Evolutionary conservation across 2,888 invertebrate species (phyloP), one percentile per base, ranked within the genome.

Genomic region (Pristionchus exspectatus): DNA sequence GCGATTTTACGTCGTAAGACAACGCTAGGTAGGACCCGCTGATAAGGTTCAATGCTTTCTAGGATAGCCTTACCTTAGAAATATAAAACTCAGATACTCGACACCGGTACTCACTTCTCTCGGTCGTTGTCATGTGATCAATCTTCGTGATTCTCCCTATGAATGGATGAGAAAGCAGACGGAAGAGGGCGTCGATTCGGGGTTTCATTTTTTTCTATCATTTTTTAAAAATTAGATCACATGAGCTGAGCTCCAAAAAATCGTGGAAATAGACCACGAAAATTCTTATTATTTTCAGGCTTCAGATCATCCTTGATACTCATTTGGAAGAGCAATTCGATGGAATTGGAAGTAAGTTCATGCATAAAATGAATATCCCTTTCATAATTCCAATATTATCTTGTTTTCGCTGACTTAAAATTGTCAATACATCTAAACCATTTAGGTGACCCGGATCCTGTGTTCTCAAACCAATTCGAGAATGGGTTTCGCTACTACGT

Each of bases 401-500:
- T 18, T 72, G 16, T n/a, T 14, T 72, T 72, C 14, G 7, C 21
- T 21, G 14, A 30, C 14, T 44, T 44, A 38, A 50, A 27, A 56
- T 30, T 18, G 14, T 54, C 54, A n/a, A 56, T 56, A 59, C 38
- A 24, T 77, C 44, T 81, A 33, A 33, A 33, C 30, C 33, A 10
- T 30, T 54, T 63, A 87, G 74, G 69, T 3, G 91, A 91, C 63
- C 89, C 91, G 7, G 90, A 89, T 27, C 92, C 92, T 14, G 91
- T 92, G 3, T 93, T 93, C 87, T 89, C 92, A n/a, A 93, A 93
- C 89, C 92, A 92, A 33, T 93, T 93, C 90, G 94, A 94, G 88
- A 93, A 92, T 85, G 94, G 94, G 14, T 94, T 94, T 90, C 91
- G 94, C 63, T 95, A 92, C 89, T 95, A 92, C 89, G 92, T 94